Base-by-base conservation (phyloP, 92 coral and sea anemone genomes). In the Bergia puertoricense region DNA sequence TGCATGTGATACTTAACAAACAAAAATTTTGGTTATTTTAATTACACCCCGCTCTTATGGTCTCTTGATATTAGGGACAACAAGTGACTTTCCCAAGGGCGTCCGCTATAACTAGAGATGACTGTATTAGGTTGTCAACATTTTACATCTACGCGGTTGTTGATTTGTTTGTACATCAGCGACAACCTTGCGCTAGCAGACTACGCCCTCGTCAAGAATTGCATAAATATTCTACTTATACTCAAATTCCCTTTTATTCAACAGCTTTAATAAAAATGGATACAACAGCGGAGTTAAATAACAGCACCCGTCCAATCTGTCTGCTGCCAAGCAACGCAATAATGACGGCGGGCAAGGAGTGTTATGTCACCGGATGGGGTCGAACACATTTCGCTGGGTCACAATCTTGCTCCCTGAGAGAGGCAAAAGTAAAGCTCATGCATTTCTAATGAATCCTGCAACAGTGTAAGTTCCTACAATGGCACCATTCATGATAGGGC, bases 331-430 rank as follows among this genome's bases (percentile, higher is more conserved):
- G 79, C 74, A 87, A 78, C 1, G 85, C 93, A 80, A 80, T 85
- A 54, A 87, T 94, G 82, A 76, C 20, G 67, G 89, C 93, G 22
- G 95, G 94, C 69, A 87, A 89, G 42, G 74, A 74, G 15, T 96
- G 98, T 72, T 86, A 88, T 85, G 93, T 96, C 4, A 90, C 97
- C 36, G 98, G 98, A 44, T 93, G 98, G 98, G 97, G 98, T 18
- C 91, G 94, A 36, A 88, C 89, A 72, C 79, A 81, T 37, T 16
- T 37, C 9, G 44, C 73, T 22, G 98, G 97, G 10, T 90, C 91
- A 23, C 92, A 89, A 66, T 94, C 95, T 51, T 85, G 89, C 36
- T 72, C 81, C 22, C 91, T 96, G 36, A 90, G 81, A 73, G 98
- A 94, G 73, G 94, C 94, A 80, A 74, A 81, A 79, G 97, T 94